Percentiles rank a stretch among this genome's conserved stretches.
These are phyloP conservation scores for Vandiemenella viatica DNA, from an alignment of 2,888 invertebrate species.

Conservation along the genomic window DNA sequence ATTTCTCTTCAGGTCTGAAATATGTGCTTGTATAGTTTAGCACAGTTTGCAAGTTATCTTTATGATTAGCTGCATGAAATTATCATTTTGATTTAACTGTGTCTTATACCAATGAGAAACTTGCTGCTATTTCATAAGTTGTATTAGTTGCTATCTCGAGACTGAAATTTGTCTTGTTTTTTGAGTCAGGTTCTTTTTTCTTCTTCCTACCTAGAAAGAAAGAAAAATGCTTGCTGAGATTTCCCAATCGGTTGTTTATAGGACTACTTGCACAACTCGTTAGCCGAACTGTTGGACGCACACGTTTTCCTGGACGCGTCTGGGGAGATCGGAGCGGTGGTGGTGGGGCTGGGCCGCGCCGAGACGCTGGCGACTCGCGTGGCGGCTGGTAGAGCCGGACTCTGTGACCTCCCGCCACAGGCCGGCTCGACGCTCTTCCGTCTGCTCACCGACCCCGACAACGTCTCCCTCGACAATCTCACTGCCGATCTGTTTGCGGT, in stretches of 20 bases:
- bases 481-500: slow-evolving; percentile 41
- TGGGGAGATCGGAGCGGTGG: slow-evolving; percentile 32
- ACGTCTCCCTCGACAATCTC: slow-evolving; percentile 39
- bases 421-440: slow-evolving; percentile 40
- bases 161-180: too few relatives aligned
- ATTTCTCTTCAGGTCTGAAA: too few relatives aligned
- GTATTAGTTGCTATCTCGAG: too few relatives aligned
- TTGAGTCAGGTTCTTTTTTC: too few relatives aligned
- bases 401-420: slow-evolving; percentile 36
- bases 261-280: slow-evolving; percentile 32
- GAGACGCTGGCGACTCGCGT: slow-evolving; percentile 37
- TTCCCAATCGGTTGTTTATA: slow-evolving; percentile 21
- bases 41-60: too few relatives aligned
- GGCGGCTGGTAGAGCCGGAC: slow-evolving; percentile 32
- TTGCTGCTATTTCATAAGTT: too few relatives aligned
- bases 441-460: slow-evolving; percentile 42
- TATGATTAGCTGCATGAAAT: too few relatives aligned
- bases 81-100: too few relatives aligned
- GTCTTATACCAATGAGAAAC: too few relatives aligned
- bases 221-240: too few relatives aligned
- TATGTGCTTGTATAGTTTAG: too few relatives aligned
- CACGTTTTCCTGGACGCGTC: slow-evolving; percentile 36
- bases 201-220: too few relatives aligned
- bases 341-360: slow-evolving; percentile 38
- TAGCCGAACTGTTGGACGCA: slow-evolving; percentile 36